Conservation (phyloP, 1,140 invertebrate genomes). For the Mycetomoellerius zeteki region DNA sequence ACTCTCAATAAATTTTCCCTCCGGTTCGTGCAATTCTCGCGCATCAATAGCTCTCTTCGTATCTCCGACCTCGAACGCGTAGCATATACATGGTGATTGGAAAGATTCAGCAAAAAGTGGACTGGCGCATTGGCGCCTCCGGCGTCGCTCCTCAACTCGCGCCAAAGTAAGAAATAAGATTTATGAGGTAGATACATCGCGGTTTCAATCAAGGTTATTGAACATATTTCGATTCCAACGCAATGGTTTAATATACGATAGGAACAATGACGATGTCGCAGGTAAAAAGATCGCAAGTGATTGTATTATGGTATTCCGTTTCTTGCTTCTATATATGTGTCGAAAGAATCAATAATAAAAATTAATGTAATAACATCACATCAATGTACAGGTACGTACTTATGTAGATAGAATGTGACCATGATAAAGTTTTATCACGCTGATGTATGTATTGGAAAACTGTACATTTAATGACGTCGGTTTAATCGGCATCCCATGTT, state of each 20-base stretch:
- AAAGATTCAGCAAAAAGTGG: slow-evolving; percentile 33
- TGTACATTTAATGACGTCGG: background rate
- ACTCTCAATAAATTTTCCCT: slow-evolving; percentile 27
- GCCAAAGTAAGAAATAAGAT: slow-evolving; percentile 72
- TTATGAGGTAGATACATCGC: slow-evolving; percentile 60
- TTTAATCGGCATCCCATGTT: background rate
- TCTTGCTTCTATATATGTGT: background rate
- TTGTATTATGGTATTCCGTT: slow-evolving; percentile 19
- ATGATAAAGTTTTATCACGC: slow-evolving; percentile 1
- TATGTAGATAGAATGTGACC: background rate
- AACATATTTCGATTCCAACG: slow-evolving; percentile 12
- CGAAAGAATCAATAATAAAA: slow-evolving; percentile 6
- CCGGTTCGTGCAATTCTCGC: slow-evolving; percentile 10
- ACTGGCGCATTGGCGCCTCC: background rate
- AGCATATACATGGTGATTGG: slow-evolving; percentile 18
- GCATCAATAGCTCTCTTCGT: slow-evolving; percentile 1
- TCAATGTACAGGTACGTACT: no score
- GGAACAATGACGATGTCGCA: slow-evolving; percentile 70
- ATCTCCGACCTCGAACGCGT: slow-evolving; percentile 4
- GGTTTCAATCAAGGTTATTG: slow-evolving; percentile 29
- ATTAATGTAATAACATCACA: slow-evolving; percentile 11
- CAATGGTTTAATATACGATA: slow-evolving; percentile 64
- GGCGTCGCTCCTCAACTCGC: slow-evolving; percentile 17
- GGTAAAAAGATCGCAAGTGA: slow-evolving; percentile 62
- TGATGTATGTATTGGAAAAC: background rate